A percentile compares a stretch with the other conserved stretches of the same genome.
These are phyloP conservation scores for Psammodynastes pulverulentus DNA, from an alignment of 2,113 vertebrate species.

Conservation along the genomic window DNA sequence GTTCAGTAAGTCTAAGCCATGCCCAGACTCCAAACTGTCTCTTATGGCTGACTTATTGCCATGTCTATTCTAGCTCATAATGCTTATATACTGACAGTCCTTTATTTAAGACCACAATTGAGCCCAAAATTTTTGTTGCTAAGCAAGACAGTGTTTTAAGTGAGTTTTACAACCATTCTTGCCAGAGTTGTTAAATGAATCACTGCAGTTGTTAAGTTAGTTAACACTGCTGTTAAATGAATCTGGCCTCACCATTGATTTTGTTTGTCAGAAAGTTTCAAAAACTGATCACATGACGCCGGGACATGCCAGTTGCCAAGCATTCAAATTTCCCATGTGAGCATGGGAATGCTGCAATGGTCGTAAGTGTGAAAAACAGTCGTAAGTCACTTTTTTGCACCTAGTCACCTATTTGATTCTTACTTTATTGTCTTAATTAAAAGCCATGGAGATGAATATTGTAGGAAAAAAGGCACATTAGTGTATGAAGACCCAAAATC, in stretches of 20 bases:
- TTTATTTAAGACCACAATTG: background rate
- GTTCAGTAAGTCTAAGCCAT: too few species aligned
- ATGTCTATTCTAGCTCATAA: too few species aligned
- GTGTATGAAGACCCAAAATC: background rate
- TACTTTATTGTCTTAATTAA: background rate
- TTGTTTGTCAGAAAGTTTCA: background rate
- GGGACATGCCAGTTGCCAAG: background rate
- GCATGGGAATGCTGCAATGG: background rate
- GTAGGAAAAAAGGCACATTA: background rate
- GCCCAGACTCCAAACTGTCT: too few species aligned
- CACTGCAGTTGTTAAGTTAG: background rate
- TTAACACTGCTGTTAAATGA: background rate
- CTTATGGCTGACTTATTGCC: too few species aligned
- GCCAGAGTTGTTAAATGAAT: background rate
- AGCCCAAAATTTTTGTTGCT: background rate
- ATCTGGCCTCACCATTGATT: background rate
- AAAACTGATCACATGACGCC: background rate
- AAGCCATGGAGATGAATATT: background rate
- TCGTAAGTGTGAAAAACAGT: background rate
- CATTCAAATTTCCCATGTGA: background rate
- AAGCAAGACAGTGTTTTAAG: background rate
- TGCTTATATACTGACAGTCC: too few species aligned
- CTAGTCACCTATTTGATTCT: background rate
- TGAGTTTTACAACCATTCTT: background rate
- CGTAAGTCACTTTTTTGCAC: background rate